Evolutionary conservation across 2,888 invertebrate genomes (phyloP).

Genomic region (Drosophila buzzatii): DNA sequence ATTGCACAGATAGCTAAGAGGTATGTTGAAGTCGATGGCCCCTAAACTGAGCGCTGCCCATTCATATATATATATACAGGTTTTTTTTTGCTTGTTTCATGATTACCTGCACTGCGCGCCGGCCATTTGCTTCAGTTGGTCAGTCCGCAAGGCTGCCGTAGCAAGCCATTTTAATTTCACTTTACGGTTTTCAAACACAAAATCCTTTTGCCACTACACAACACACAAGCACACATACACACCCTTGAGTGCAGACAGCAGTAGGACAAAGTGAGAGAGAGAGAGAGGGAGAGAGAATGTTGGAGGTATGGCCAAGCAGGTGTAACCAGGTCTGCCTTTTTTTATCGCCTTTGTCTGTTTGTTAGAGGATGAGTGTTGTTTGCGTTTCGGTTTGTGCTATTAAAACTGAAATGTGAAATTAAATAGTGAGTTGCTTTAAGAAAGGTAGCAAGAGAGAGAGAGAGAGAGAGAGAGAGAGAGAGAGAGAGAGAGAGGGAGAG

Average conservation of each 20-base stretch:
- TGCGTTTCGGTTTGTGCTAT: constrained; percentile 52
- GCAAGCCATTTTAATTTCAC: constrained; percentile 78
- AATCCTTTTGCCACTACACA: constrained; percentile 73
- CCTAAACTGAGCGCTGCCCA: constrained; percentile 44
- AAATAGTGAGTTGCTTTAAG: constrained; percentile 45
- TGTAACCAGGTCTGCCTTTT: constrained; percentile 59
- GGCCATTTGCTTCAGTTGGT: constrained; percentile 61
- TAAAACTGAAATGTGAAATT: constrained; percentile 66
- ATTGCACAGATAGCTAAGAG: constrained; percentile 57
- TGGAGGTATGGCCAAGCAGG: constrained; percentile 38
- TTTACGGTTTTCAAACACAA: constrained; percentile 80
- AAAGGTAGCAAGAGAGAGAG: constrained; percentile 1
- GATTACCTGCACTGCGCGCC: constrained; percentile 63
- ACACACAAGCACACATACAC: constrained; percentile 9
- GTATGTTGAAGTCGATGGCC: constrained; percentile 67
- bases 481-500: neutral
- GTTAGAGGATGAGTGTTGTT: constrained; percentile 48
- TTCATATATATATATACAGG: neutral
- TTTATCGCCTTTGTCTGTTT: constrained; percentile 62
- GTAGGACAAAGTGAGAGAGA: neutral
- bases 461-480: no score
- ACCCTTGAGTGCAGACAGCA: no score
- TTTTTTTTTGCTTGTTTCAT: constrained; percentile 34
- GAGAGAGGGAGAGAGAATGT: neutral
- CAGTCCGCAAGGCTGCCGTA: constrained; percentile 49